Evolutionary conservation across 2,113 vertebrate species (phyloP), one percentile per base, ranked within the genome.

Genomic region (Fukomys damarensis): DNA sequence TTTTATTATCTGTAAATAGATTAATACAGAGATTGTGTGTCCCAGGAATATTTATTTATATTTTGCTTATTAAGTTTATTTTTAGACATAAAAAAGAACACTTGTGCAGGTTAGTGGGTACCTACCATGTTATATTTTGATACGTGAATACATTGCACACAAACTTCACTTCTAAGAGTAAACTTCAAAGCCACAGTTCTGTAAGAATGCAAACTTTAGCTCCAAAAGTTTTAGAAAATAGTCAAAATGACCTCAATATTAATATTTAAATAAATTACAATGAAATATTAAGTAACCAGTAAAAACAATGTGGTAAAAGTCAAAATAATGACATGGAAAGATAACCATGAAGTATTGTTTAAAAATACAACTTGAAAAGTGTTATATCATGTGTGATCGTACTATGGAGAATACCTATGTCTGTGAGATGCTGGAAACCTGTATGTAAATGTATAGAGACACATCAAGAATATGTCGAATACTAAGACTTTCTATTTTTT

Each of bases 1-100:
- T 82, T 96, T 89, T 91, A 91, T 93, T 82, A 38, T 79, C 9
- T 70, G 2, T 43, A 77, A 76, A 70, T 19, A n/a, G 52, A 74
- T 59, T 92, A 92, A 52, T 81, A 43, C 24, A 30, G 24, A 46
- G 3, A 13, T 79, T 61, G 43, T 61, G 3, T 70, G 19, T 93
- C 68, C 9, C 28, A 49, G 24, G 11, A 49, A 80, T 65, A 83
- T 26, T 19, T 86, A 13, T 56, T 77, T 19, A 2, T 77, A 9
- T 93, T 92, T 54, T 54, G 58, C 5, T 56, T 79, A n/a, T 66
- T 79, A 46, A 32, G 8, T 49, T 52, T 52, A 12, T 49, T 77
- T 77, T 28, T 43, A 11, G 9, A 43, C 76, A 56, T 41, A 46
- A 43, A 66, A 68, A 54, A 66, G 19, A 32, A n/a, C 19, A 86